These are phyloP conservation scores for Hofmannophila pseudospretella DNA, from an alignment of 2,888 invertebrate species.

Conservation along the genomic window DNA sequence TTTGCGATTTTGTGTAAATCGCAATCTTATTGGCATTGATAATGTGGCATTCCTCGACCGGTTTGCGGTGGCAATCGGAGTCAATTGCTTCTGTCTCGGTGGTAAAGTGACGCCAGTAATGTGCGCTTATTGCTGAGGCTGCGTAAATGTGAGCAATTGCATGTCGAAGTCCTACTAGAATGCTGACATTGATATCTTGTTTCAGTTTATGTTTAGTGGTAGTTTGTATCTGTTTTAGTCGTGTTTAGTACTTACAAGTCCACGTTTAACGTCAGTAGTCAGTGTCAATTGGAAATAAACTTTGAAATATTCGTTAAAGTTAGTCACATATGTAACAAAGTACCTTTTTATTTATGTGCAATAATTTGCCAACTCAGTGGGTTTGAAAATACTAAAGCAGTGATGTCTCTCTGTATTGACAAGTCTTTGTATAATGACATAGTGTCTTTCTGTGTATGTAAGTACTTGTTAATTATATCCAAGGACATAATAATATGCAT, in stretches of 20 bases:
- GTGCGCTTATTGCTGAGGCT: constrained; percentile 22
- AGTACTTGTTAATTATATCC: constrained; percentile 9
- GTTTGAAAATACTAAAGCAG: neutral
- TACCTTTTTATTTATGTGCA: too few relatives aligned
- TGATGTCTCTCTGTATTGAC: neutral
- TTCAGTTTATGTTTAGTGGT: neutral
- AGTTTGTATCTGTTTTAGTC: neutral
- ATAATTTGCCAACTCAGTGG: too few relatives aligned
- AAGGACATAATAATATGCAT: constrained; percentile 11
- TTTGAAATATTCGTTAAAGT: too few relatives aligned
- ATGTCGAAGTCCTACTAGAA: constrained; percentile 1
- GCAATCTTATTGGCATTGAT: constrained; percentile 7
- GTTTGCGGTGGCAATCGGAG: constrained; percentile 35
- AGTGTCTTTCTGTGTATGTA: constrained; percentile 10
- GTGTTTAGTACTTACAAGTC: too few relatives aligned
- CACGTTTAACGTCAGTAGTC: too few relatives aligned
- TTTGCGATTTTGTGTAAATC: neutral
- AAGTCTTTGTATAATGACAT: constrained; percentile 1
- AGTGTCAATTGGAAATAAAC: too few relatives aligned
- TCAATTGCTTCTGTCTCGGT: constrained; percentile 28
- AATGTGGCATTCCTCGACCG: constrained; percentile 29
- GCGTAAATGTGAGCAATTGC: constrained; percentile 12
- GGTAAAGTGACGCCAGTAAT: constrained; percentile 20
- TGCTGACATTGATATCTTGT: constrained; percentile 2
- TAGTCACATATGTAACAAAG: too few relatives aligned